Base-by-base conservation (phyloP, 2,888 invertebrate species). In the Agrochola macilenta region DNA sequence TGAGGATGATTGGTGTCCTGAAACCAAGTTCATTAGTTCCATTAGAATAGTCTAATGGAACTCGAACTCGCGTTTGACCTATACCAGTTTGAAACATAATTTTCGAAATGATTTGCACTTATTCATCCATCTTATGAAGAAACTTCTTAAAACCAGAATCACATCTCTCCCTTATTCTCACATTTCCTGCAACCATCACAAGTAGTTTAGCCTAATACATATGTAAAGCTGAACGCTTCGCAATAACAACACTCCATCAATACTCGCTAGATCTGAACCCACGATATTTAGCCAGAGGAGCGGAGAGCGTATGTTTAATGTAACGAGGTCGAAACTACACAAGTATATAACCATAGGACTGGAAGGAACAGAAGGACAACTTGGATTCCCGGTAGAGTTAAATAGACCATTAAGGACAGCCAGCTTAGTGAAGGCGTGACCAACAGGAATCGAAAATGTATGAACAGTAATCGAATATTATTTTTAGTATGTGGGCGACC, bases 251-350 rank as follows among this genome's bases (percentile, higher is more conserved):
- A 80, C 74, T 79, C 76, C 74, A 79, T 84, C 81, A 83, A 76
- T 84, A 79, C 71, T 65, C 66, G 70, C 78, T 65, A 83, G 85
- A 87, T 87, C 69, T 84, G 85, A 83, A 84, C 86, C 81, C 79
- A 73, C 84, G 88, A 84, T 84, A 84, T 83, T 81, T 82, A 82
- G 79, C 84, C 78, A 82, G 85, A 86, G 82, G 82, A 86, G 72
- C 81, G 81, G 75, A 81, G 81, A 87, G 76, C 81, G 83, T 79
- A 81, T 87, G 87, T 88, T 83, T 87, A 82, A 87, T 88, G 87
- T 87, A 88, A 87, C 86, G 84, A 82, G 88, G 87, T 84, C 88
- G 81, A 69, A 79, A 76, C 87, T 60, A 57, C 8, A 79, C 73
- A 54, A 83, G 69, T 77, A 74, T 74, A 74, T 72, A n/a, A 23